These are phyloP conservation scores for Tragelaphus oryx DNA, from an alignment of 2,797 vertebrate genomes.

Conservation along the genomic window DNA sequence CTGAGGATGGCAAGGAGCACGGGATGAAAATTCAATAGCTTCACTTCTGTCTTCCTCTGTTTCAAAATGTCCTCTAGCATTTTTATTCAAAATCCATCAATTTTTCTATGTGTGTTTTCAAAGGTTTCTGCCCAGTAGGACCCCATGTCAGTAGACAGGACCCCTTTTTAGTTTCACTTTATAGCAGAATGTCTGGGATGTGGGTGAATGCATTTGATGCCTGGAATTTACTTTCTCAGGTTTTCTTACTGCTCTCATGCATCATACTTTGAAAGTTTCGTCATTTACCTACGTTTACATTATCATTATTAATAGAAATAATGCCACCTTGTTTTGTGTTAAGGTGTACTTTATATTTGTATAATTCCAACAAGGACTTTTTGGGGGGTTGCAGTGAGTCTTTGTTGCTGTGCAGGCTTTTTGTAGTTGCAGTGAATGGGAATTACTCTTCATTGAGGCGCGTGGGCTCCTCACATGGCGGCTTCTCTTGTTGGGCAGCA, in stretches of 20 bases:
- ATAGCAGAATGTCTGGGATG: not conserved
- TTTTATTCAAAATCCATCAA: not conserved
- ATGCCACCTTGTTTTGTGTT: not conserved
- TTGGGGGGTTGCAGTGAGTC: not conserved
- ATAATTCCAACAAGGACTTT: not conserved
- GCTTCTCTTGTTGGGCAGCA: not conserved
- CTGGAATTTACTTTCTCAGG: not conserved
- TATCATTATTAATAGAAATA: not conserved
- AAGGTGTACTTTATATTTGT: not conserved
- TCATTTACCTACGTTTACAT: not conserved
- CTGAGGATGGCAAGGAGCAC: not conserved
- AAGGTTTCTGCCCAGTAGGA: not conserved
- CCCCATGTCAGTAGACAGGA: not conserved
- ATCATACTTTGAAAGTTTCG: not conserved
- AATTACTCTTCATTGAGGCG: accelerated
- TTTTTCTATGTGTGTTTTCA: not conserved
- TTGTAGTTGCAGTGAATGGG: not conserved
- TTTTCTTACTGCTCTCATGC: not conserved
- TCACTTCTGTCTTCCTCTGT: not conserved
- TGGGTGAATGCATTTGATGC: not conserved
- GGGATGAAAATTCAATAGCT: not conserved
- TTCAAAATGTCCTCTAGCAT: not conserved
- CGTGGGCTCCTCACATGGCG: not conserved
- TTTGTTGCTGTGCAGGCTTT: not conserved
- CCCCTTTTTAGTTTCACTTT: not conserved